A percentile compares a stretch with the other conserved stretches of the same genome.
Evolutionary conservation across 1,140 invertebrate genomes (phyloP).

Genomic region (Elysia chlorotica): DNA sequence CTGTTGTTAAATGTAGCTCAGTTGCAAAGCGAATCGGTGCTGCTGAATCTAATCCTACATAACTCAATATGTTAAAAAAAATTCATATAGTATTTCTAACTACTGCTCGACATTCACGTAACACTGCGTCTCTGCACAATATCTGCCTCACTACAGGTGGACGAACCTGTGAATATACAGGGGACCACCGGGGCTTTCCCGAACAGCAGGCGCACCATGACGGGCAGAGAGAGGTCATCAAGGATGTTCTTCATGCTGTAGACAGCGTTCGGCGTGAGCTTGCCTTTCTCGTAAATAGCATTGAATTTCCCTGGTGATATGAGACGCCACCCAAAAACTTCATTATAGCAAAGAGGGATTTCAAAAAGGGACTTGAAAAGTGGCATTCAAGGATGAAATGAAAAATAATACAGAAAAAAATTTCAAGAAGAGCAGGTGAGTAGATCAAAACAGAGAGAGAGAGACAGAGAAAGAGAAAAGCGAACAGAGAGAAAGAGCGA

Average conservation of each 20-base stretch:
- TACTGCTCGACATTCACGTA: not conserved
- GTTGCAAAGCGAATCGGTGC: not conserved
- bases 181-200: constrained; percentile 51
- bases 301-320: constrained; percentile 42
- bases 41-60: not conserved
- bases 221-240: constrained; percentile 37
- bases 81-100: too few species aligned
- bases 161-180: constrained; percentile 44
- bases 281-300: constrained; percentile 43
- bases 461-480: too few species aligned
- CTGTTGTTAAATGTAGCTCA: not conserved
- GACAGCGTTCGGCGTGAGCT: constrained; percentile 35
- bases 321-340: too few species aligned
- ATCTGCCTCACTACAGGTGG: not conserved
- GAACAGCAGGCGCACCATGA: constrained; percentile 47
- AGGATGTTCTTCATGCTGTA: constrained; percentile 51
- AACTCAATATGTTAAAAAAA: not conserved
- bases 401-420: too few species aligned
- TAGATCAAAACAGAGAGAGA: too few species aligned
- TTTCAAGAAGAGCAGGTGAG: too few species aligned
- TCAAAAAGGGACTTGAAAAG: too few species aligned
- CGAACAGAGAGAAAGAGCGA: too few species aligned
- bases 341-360: too few species aligned
- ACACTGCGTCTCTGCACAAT: not conserved
- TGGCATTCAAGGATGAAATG: too few species aligned